A percentile compares a stretch with the other conserved stretches of the same genome.
Evolutionary conservation across 1,140 invertebrate genomes (phyloP).

Genomic region (Telenomus remus): DNA sequence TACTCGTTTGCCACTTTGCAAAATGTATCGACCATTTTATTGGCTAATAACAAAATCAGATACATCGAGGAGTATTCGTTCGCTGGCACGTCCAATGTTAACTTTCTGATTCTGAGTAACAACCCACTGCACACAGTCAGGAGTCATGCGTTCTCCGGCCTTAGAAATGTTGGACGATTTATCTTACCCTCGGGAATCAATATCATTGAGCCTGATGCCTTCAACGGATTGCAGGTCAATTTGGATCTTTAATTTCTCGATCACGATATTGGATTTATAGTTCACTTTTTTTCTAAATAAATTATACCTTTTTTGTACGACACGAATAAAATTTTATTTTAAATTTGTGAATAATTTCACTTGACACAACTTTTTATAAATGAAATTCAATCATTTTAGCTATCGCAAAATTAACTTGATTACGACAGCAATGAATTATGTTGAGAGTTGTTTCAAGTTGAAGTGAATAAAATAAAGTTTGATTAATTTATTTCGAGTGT

Average conservation of each 20-base stretch:
- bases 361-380: too few species aligned
- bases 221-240: conserved; percentile 80
- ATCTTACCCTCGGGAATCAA: conserved; percentile 86
- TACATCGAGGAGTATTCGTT: conserved; percentile 87
- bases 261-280: too few species aligned
- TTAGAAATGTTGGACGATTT: conserved; percentile 85
- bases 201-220: conserved; percentile 84
- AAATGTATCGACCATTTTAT: conserved; percentile 84
- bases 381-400: background rate
- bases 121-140: conserved; percentile 85
- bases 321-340: background rate
- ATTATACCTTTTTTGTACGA: too few species aligned
- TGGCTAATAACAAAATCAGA: conserved; percentile 86
- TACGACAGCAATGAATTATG: background rate
- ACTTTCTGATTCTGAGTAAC: conserved; percentile 83
- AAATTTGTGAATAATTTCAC: too few species aligned
- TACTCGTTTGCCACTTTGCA: conserved; percentile 89
- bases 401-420: background rate
- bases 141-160: conserved; percentile 85
- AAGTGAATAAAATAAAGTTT: conserved; percentile 1
- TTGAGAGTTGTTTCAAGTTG: background rate
- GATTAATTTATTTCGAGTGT: background rate
- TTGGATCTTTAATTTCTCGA: background rate
- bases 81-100: conserved; percentile 87
- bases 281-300: background rate